These are phyloP conservation scores for Cheilinus undulatus DNA, from an alignment of 2,113 vertebrate genomes.

Conservation along the genomic window DNA sequence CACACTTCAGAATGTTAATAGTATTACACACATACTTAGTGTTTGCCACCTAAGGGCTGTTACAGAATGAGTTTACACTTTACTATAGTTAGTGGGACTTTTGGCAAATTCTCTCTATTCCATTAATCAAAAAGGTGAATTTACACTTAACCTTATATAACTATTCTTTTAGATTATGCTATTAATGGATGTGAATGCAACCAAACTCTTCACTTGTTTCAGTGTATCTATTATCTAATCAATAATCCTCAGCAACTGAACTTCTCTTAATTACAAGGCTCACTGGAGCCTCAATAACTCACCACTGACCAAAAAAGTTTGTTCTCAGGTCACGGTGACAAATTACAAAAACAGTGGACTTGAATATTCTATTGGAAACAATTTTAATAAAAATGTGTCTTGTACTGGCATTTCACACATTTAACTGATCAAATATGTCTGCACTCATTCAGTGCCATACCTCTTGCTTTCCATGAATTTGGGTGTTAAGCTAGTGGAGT, in stretches of 20 bases:
- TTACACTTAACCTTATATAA: neutral
- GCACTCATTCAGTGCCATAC: too few species aligned
- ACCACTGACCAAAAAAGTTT: too few species aligned
- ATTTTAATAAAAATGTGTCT: too few species aligned
- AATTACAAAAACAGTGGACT: too few species aligned
- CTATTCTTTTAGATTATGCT: neutral
- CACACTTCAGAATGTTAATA: neutral
- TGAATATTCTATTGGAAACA: too few species aligned
- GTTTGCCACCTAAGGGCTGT: neutral
- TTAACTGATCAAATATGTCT: too few species aligned
- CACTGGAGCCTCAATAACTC: too few species aligned
- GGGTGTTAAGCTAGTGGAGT: too few species aligned
- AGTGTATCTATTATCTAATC: constrained; percentile 17
- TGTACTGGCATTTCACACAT: too few species aligned
- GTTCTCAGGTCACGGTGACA: too few species aligned
- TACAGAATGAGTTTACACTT: neutral
- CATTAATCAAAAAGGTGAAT: constrained; percentile 25
- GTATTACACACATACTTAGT: neutral
- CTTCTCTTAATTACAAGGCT: constrained; percentile 11
- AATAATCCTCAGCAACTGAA: neutral
- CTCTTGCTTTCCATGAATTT: too few species aligned
- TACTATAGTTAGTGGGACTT: neutral
- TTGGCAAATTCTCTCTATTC: constrained; percentile 10
- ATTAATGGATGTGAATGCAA: neutral
- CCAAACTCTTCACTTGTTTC: constrained; percentile 4